Percentiles rank a stretch among this genome's conserved stretches.
phyloP scores from a whole-genome alignment of 2,888 invertebrate species.

The Ligdia adustata region DNA sequence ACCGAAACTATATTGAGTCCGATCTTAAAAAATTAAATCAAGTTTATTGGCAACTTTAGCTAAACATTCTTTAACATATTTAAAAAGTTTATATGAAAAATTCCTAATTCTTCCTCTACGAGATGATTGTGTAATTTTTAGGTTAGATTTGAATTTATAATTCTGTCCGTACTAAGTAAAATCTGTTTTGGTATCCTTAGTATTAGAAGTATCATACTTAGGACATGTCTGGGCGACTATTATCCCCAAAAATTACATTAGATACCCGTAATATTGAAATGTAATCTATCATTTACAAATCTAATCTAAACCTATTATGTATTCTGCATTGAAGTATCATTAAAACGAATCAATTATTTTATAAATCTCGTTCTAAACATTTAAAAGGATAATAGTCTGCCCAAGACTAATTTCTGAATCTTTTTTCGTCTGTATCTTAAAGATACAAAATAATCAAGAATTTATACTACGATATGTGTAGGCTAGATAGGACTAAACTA shows the following conservation, averaged over 20 bases:
- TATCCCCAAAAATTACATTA: too few species aligned
- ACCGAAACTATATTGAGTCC: too few species aligned
- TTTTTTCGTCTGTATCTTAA: constrained; percentile 19
- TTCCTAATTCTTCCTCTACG: not conserved
- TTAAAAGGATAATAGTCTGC: not conserved
- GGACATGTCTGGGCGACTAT: constrained; percentile 2
- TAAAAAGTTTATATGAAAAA: not conserved
- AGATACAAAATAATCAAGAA: constrained; percentile 18
- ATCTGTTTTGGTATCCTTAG: constrained; percentile 22
- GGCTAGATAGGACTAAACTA: constrained; percentile 14
- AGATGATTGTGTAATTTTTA: constrained; percentile 5
- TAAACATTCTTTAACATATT: too few species aligned
- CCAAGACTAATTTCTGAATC: constrained; percentile 5
- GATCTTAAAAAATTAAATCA: too few species aligned
- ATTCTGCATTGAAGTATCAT: too few species aligned
- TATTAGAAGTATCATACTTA: constrained; percentile 10
- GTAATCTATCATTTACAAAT: too few species aligned
- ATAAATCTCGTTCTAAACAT: too few species aligned
- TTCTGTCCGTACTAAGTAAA: constrained; percentile 22
- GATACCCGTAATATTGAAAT: too few species aligned
- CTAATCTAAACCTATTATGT: too few species aligned
- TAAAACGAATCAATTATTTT: too few species aligned
- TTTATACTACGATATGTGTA: constrained; percentile 1
- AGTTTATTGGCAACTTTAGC: not conserved
- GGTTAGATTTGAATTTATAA: constrained; percentile 18